Evolutionary conservation across 2,888 invertebrate genomes (phyloP), one percentile per base, ranked within the genome.

Genomic region (Cosmorhoe ocellata): DNA sequence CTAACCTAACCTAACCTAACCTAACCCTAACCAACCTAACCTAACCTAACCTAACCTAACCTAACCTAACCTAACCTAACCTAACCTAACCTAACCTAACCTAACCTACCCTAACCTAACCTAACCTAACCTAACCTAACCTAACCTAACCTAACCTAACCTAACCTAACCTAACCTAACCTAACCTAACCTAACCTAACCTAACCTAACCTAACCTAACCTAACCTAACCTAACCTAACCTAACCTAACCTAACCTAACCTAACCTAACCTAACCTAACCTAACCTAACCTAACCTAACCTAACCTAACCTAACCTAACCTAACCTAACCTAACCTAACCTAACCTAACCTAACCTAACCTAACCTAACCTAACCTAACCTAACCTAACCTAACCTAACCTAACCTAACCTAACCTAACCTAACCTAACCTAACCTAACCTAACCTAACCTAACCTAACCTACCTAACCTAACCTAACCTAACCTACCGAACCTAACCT

Each of bases 41-140:
- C n/a, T n/a, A n/a, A n/a, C n/a, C n/a, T n/a, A 58, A 61, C 55
- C 59, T 56, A 53, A 57, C 3, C 24, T 6, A 4, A 56, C 59
- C 58, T 57, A 61, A 61, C 58, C 59, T 61, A 61, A 61, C 61
- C 61, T 61, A 61, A 61, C 61, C 61, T 61, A 61, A 61, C 61
- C 7, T 4, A 28, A 46, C 39, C 39, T 46, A n/a, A n/a, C n/a
- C n/a, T n/a, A n/a, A n/a, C n/a, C n/a, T n/a, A n/a, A n/a, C n/a
- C n/a, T n/a, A n/a, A n/a, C n/a, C n/a, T n/a, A n/a, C n/a, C n/a
- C n/a, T n/a, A n/a, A n/a, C n/a, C n/a, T n/a, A n/a, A n/a, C n/a
- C n/a, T n/a, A n/a, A n/a, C n/a, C n/a, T n/a, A n/a, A n/a, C n/a
- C n/a, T n/a, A n/a, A n/a, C n/a, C n/a, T n/a, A 39, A 46, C 39